Evolutionary conservation across 2,888 invertebrate genomes (phyloP).

Genomic region (Syrista parreyssii): DNA sequence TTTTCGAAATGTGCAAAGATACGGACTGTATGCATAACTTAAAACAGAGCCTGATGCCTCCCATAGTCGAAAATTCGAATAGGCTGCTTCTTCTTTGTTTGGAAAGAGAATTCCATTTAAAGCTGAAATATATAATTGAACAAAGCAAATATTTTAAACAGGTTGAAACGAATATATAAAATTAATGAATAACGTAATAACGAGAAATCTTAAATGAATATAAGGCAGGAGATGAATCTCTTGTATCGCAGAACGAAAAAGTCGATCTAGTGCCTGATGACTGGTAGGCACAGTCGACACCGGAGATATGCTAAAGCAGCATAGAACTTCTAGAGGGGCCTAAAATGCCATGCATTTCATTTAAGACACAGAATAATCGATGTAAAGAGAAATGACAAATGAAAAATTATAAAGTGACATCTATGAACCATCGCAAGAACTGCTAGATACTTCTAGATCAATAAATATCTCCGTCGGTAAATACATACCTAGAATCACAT

Average conservation of each 20-base stretch:
- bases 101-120: slow-evolving; percentile 89
- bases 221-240: neutral
- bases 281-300: too few species aligned
- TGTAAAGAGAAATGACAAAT: neutral
- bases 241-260: neutral
- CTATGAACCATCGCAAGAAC: neutral
- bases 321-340: neutral
- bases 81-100: slow-evolving; percentile 87
- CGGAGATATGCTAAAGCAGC: neutral
- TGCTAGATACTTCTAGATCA: neutral
- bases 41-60: slow-evolving; percentile 91
- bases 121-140: slow-evolving; percentile 67
- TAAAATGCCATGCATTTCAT: neutral
- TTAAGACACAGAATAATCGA: neutral
- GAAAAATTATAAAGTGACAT: neutral
- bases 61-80: slow-evolving; percentile 93
- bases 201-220: too few species aligned
- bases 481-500: neutral
- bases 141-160: neutral
- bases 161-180: neutral
- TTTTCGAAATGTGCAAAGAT: slow-evolving; percentile 80
- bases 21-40: slow-evolving; percentile 83
- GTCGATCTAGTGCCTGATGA: neutral
- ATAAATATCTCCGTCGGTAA: neutral
- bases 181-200: neutral